These are phyloP conservation scores for Dendrolimus punctatus DNA, from an alignment of 1,140 invertebrate species.

Conservation along the genomic window DNA sequence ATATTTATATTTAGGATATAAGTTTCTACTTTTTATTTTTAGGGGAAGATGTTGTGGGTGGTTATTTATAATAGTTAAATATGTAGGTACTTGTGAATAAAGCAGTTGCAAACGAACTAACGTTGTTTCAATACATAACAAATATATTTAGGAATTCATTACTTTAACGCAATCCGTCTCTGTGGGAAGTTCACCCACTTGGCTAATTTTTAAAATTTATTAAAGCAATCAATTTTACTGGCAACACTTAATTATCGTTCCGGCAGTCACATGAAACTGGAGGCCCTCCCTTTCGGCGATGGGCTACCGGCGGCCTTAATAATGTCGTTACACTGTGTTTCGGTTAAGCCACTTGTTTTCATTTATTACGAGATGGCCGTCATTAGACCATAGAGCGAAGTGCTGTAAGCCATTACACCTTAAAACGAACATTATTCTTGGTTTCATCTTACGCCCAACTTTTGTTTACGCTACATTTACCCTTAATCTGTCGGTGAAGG, in stretches of 20 bases:
- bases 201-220: too few species aligned
- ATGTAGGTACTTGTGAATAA: too few species aligned
- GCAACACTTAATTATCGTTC: too few species aligned
- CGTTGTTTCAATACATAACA: too few species aligned
- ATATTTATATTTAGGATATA: too few species aligned
- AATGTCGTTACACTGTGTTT: slow-evolving; percentile 29
- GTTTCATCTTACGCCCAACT: slow-evolving; percentile 26
- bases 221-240: too few species aligned
- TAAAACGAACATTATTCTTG: slow-evolving; percentile 43
- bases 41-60: too few species aligned
- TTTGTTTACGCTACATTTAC: slow-evolving; percentile 7
- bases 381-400: slow-evolving; percentile 50
- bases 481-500: background rate
- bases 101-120: too few species aligned
- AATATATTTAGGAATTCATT: background rate
- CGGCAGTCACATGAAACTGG: slow-evolving; percentile 1
- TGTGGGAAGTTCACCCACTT: too few species aligned
- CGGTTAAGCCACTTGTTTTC: slow-evolving; percentile 46
- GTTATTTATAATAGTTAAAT: too few species aligned
- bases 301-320: slow-evolving; percentile 13
- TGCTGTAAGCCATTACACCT: slow-evolving; percentile 51
- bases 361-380: slow-evolving; percentile 39
- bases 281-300: slow-evolving; percentile 5
- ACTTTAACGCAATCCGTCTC: background rate
- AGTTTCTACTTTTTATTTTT: too few species aligned